Base-by-base conservation (phyloP, 2,797 vertebrate species). In the Mergus octosetaceus region DNA sequence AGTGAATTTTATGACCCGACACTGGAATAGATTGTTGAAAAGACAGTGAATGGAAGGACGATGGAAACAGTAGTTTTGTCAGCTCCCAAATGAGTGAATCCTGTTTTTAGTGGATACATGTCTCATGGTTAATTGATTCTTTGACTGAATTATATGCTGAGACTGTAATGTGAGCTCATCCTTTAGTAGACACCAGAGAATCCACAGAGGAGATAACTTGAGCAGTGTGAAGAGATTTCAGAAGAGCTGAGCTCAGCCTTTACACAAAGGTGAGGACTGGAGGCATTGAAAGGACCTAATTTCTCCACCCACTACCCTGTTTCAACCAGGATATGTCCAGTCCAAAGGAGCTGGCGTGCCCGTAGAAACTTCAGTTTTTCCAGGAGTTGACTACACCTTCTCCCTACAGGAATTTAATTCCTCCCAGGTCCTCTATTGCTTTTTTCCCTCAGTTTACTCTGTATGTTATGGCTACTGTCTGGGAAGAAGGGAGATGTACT, bases 81-180 rank as follows among this genome's bases (percentile, higher is more conserved):
- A 77, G 65, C 54, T 96, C 84, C 65, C 61, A 94, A 83, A 93
- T 94, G 78, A 92, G 83, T 87, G 78, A 92, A 92, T 93, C 75
- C 84, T 77, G 34, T 89, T 94, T 95, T 90, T 72, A 87, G 65
- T 79, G 75, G 56, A 71, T 94, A 94, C 65, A 71, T 66, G 85
- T 83, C 78, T 89, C 86, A 89, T 17, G 77, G 84, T 93, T 95
- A 95, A 92, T 92, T 93, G 90, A 87, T 49, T 95, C 64, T 92
- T 54, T 94, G 94, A 94, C 60, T 76, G 80, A 95, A 91, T 95
- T 91, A 89, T 64, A 85, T 79, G 39, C 60, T 39, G 51, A 87
- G 39, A 58, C 65, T 80, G 36, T 70, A 80, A 80, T 64, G 25
- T 74, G 69, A 89, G 16, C 43, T 90, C 28, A 85, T 78, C 54